These are phyloP conservation scores for Tribolium madens DNA, from an alignment of 1,140 invertebrate genomes.

Conservation along the genomic window DNA sequence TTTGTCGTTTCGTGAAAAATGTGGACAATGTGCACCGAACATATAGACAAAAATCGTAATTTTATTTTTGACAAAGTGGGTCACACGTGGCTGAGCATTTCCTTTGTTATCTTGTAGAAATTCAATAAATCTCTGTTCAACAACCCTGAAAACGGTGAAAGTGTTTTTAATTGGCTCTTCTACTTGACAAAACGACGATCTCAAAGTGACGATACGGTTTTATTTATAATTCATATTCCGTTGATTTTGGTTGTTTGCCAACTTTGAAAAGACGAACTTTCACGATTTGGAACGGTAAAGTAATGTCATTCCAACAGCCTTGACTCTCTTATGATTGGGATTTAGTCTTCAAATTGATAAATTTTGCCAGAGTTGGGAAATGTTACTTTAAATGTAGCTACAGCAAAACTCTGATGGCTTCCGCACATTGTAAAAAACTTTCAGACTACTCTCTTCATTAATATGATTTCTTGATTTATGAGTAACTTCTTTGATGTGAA, in stretches of 20 bases:
- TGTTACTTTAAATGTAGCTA: background rate
- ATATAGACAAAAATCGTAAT: conserved; percentile 3
- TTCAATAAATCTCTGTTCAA: conserved; percentile 14
- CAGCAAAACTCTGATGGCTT: background rate
- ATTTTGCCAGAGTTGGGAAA: background rate
- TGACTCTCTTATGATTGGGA: background rate
- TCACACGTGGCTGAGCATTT: conserved; percentile 14
- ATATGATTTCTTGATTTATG: conserved; percentile 24
- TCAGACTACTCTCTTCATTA: conserved; percentile 1
- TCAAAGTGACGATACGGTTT: conserved; percentile 5
- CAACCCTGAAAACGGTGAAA: conserved; percentile 29
- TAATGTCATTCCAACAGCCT: conserved; percentile 27
- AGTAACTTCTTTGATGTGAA: background rate
- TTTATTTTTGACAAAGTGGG: conserved; percentile 5
- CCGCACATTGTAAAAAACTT: conserved; percentile 1
- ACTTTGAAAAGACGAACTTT: conserved; percentile 20
- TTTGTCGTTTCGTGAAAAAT: background rate
- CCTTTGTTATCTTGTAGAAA: conserved; percentile 10
- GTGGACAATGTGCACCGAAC: background rate
- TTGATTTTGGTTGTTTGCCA: conserved; percentile 31
- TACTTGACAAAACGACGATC: background rate
- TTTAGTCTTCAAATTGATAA: background rate
- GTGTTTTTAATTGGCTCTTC: conserved; percentile 15
- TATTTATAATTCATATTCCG: conserved; percentile 25
- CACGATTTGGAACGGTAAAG: conserved; percentile 1